Evolutionary conservation across 2,797 vertebrate species (phyloP).

Genomic region (Sebastiscus albofasciatus): DNA sequence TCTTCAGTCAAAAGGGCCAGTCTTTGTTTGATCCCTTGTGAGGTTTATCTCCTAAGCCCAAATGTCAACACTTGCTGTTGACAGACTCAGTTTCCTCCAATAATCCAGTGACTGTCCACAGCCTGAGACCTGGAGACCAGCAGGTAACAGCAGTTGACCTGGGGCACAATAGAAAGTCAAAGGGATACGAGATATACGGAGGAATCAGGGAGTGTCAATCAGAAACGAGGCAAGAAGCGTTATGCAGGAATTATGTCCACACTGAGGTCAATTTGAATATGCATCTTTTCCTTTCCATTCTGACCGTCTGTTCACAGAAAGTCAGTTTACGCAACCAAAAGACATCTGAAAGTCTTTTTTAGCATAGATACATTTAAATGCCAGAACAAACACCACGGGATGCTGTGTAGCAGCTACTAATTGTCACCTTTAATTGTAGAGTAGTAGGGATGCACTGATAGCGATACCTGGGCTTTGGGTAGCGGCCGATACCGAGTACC

Average conservation of each 20-base stretch:
- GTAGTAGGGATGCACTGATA: too few species aligned
- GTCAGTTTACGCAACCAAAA: neutral
- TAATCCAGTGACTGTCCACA: conserved; percentile 52
- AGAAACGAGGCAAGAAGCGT: neutral
- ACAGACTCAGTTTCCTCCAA: conserved; percentile 67
- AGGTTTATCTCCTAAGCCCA: conserved; percentile 77
- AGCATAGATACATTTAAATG: neutral
- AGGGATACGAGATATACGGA: conserved; percentile 7
- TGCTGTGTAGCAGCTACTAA: neutral
- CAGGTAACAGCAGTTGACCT: conserved; percentile 62
- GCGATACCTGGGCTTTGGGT: too few species aligned
- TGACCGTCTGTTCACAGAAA: neutral
- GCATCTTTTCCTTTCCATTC: neutral
- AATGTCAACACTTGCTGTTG: conserved; percentile 77
- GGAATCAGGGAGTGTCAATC: conserved; percentile 8
- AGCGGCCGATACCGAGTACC: too few species aligned
- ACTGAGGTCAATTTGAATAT: neutral
- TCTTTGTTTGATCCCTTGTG: conserved; percentile 77
- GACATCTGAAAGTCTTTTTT: neutral
- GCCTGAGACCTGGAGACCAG: conserved; percentile 45
- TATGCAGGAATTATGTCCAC: neutral
- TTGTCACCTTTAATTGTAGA: neutral
- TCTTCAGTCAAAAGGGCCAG: conserved; percentile 77
- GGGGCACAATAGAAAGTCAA: conserved; percentile 60
- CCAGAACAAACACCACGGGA: neutral